phyloP scores from a whole-genome alignment of 2,888 invertebrate genomes.

The Bombylius major region DNA sequence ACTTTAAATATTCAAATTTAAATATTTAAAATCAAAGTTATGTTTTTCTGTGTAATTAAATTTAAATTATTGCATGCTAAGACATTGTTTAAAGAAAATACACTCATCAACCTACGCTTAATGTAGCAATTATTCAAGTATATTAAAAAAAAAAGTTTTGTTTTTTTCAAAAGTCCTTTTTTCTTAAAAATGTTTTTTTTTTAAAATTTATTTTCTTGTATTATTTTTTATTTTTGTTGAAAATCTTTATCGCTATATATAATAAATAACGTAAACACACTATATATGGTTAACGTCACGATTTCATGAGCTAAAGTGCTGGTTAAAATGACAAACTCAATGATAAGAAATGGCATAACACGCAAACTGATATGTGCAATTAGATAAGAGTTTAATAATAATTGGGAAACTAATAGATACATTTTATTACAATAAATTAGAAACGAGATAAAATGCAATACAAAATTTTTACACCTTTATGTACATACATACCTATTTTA shows the following conservation, averaged over 20 bases:
- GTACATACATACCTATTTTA: not conserved
- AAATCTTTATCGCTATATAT: too few species aligned
- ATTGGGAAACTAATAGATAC: slow-evolving; percentile 25
- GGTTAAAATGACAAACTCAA: not conserved
- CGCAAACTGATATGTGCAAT: slow-evolving; percentile 23
- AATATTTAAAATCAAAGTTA: too few species aligned
- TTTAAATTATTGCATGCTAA: not conserved
- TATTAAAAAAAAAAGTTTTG: not conserved
- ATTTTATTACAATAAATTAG: slow-evolving; percentile 28
- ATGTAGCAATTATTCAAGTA: not conserved
- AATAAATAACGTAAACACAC: not conserved
- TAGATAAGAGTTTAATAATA: slow-evolving; percentile 25
- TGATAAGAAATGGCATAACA: not conserved
- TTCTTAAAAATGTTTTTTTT: too few species aligned
- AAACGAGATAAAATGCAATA: slow-evolving; percentile 8
- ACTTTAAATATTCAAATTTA: too few species aligned
- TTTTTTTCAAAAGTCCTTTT: too few species aligned
- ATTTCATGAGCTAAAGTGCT: too few species aligned
- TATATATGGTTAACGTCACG: not conserved
- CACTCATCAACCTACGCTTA: not conserved
- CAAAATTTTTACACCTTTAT: slow-evolving; percentile 1
- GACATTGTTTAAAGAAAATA: not conserved
- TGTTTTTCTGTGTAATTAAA: too few species aligned
- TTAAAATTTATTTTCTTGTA: too few species aligned
- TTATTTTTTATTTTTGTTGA: too few species aligned